Base-by-base conservation (phyloP, 1,140 invertebrate species). In the Drosophila willistoni region DNA sequence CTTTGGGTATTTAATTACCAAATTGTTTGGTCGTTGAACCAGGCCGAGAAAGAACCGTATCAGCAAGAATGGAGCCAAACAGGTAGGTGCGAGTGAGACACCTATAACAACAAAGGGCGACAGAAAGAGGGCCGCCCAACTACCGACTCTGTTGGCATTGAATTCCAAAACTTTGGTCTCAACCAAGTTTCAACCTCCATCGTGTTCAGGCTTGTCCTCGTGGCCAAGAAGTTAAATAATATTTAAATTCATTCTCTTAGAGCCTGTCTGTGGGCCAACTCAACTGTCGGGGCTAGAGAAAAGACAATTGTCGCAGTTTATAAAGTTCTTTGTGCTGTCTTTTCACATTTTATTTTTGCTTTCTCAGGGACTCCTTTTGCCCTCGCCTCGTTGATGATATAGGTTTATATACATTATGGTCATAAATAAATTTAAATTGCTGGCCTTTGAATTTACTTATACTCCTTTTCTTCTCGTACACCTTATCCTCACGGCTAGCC, bases 341-440 rank as follows among this genome's bases (percentile, higher is more conserved):
- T 51, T 51, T 9, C 2, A 47, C 13, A 9, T 47, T 7, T 47
- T 7, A 17, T 19, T 47, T 47, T 9, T 47, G 14, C 17, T 17
- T 6, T 54, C 19, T 12, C 13, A 6, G 51, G 51, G 19, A 55
- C 51, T 25, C 4, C 14, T 6, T 17, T 9, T 36, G 33, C 9
- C 60, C 12, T n/a, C 17, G 10, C 7, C 29, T 39, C 54, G 13
- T 13, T 57, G 36, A 22, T 63, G 17, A 54, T 73, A 62, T 29
- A 29, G 29, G 5, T 5, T 29, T 76, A 76, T 76, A 69, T 54
- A 69, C 73, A 63, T 76, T 56, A 65, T 60, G 47, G 73, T 39
- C 73, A 76, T 76, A 76, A 76, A 64, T 64, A 73, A 70, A 39
- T 76, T 69, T 69, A 76, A 76, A 69, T 76, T 34, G 14, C 47